Evolutionary conservation across 2,888 invertebrate genomes (phyloP), one percentile per base, ranked within the genome.

Genomic region (Beris morrisii): DNA sequence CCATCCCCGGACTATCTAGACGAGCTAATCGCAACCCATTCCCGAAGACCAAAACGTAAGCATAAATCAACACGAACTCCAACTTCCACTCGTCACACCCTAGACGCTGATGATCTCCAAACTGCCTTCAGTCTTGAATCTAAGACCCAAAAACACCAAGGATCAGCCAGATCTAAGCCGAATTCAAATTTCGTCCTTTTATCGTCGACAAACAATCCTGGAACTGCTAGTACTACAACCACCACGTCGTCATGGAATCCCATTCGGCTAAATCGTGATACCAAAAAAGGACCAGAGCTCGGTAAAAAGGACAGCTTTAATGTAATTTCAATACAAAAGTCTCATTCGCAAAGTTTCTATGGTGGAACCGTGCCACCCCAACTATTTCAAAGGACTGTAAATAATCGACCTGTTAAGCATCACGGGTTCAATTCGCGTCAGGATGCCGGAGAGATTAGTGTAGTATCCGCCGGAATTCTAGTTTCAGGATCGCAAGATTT

Each of bases 291-390:
- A 43, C 15, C 22, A 28, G 15, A 11, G 11, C 3, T 46, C 22
- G 22, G 22, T 22, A 5, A 38, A 22, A 45, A 68, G 4, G 67
- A 71, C 22, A 69, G 73, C 30, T 57, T 74, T 11, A 74, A 75
- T 9, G 72, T 73, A 13, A 70, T 81, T 3, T 76, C 77, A 3
- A 75, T 81, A 38, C 75, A 79, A 64, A 81, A 81, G 69, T 81
- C 81, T 0, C 75, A 75, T 59, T 82, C 82, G 0, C 76, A 79
- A 53, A 79, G 79, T 66, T 81, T 76, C 63, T 81, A 81, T 68
- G 81, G 78, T 45, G 82, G 82, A 9, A 76, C 79, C 3, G 68
- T 74, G 1, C 58, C 74, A 4, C 73, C 75, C 11, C 69, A 61
- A 30, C 28, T 50, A 11, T 44, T 48, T 13, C 11, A 15, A n/a